Evolutionary conservation across 1,140 invertebrate species (phyloP).

Genomic region (Tetramorium simillimum): DNA sequence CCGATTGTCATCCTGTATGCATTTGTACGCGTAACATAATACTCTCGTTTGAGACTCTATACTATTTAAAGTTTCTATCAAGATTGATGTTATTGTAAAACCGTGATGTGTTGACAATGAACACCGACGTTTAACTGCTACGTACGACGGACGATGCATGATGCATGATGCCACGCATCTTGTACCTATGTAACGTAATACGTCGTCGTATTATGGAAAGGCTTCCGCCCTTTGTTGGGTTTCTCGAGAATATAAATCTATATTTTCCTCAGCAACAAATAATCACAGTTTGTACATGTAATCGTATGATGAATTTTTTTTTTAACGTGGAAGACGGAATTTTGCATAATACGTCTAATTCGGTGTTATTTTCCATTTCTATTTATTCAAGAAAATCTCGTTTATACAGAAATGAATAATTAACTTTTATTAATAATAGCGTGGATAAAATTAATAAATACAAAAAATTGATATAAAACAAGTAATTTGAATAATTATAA

Average conservation of each 20-base stretch:
- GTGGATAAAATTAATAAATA: neutral
- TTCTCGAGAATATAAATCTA: constrained; percentile 57
- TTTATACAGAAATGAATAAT: neutral
- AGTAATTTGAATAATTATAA: too few relatives aligned
- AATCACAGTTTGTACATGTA: neutral
- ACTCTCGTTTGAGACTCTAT: neutral
- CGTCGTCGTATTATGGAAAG: constrained; percentile 24
- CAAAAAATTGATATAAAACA: neutral
- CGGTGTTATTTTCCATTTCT: neutral
- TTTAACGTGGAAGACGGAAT: neutral
- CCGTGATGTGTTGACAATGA: neutral
- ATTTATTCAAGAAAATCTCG: too few relatives aligned
- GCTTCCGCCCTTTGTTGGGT: constrained; percentile 63
- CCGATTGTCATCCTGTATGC: neutral
- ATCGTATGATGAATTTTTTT: neutral
- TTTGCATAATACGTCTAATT: neutral
- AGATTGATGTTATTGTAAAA: constrained; percentile 18
- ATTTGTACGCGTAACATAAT: neutral
- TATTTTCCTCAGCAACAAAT: neutral
- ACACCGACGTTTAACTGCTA: constrained; percentile 30
- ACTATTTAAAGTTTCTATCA: neutral
- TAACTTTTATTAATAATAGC: neutral
- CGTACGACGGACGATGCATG: constrained; percentile 1
- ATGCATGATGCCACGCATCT: neutral
- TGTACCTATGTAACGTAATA: constrained; percentile 64